phyloP scores from a whole-genome alignment of 1,140 invertebrate genomes.

The Daktulosphaira vitifoliae region DNA sequence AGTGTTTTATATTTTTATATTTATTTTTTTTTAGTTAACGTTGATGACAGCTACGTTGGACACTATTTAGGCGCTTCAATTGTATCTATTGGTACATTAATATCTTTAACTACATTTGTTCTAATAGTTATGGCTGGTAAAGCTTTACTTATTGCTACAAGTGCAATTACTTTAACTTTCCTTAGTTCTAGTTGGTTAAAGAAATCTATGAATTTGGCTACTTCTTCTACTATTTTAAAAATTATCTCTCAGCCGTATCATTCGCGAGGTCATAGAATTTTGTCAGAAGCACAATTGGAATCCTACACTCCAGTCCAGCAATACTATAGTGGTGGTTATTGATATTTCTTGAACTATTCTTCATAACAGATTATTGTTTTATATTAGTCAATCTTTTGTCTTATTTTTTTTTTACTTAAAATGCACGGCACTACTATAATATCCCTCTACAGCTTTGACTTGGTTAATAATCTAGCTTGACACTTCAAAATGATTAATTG shows the following conservation, averaged over 20 bases:
- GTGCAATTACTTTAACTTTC: slow-evolving; percentile 60
- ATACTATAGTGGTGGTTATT: too few relatives aligned
- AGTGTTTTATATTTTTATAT: too few relatives aligned
- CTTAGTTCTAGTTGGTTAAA: slow-evolving; percentile 45
- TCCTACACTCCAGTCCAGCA: background rate
- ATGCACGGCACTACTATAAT: too few relatives aligned
- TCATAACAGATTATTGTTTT: too few relatives aligned
- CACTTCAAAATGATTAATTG: too few relatives aligned
- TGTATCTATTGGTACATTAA: slow-evolving; percentile 54
- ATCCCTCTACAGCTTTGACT: too few relatives aligned
- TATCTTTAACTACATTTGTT: slow-evolving; percentile 61
- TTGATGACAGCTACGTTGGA: slow-evolving; percentile 42
- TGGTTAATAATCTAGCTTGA: too few relatives aligned
- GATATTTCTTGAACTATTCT: too few relatives aligned
- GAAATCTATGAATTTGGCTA: slow-evolving; percentile 46
- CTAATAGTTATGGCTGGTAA: slow-evolving; percentile 67
- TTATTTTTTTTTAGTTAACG: too few relatives aligned
- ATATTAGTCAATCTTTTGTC: too few relatives aligned
- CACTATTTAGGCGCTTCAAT: slow-evolving; percentile 44
- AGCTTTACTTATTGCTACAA: slow-evolving; percentile 68
- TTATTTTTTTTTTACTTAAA: too few relatives aligned
- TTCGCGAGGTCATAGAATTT: slow-evolving; percentile 59
- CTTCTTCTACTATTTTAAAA: slow-evolving; percentile 63
- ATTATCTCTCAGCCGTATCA: slow-evolving; percentile 71
- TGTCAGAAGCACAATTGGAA: slow-evolving; percentile 56